These are phyloP conservation scores for Hirudo medicinalis DNA, from an alignment of 1,140 invertebrate genomes.

Conservation along the genomic window DNA sequence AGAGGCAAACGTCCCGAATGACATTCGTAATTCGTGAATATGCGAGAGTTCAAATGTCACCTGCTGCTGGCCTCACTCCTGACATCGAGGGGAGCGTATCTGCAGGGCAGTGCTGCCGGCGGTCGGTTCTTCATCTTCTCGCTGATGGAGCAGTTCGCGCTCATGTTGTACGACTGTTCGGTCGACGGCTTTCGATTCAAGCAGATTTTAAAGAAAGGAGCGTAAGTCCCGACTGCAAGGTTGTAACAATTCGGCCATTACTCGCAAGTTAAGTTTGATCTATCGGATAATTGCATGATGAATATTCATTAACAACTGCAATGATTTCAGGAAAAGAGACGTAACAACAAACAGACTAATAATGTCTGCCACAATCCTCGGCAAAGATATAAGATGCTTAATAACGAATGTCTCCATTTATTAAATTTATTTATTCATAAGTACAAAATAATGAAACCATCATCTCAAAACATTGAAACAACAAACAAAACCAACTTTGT, in stretches of 20 bases:
- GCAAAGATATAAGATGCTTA: background rate
- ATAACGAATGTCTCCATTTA: no score
- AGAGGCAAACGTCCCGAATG: constrained; percentile 1
- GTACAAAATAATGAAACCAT: no score
- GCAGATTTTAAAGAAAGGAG: constrained; percentile 73
- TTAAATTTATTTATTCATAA: no score
- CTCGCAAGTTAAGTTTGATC: no score
- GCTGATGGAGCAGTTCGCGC: background rate
- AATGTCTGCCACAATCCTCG: background rate
- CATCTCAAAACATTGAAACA: no score
- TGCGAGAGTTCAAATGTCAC: constrained; percentile 2
- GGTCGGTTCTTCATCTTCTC: constrained; percentile 56
- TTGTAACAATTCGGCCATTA: constrained; percentile 2
- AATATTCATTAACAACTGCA: no score
- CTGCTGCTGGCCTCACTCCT: constrained; percentile 35
- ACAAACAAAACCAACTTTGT: constrained; percentile 52
- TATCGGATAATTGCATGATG: no score
- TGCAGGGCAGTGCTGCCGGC: constrained; percentile 49
- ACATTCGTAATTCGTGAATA: constrained; percentile 13
- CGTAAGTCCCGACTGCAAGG: constrained; percentile 73
- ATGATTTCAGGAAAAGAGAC: no score
- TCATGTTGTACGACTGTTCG: constrained; percentile 49
- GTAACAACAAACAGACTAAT: background rate
- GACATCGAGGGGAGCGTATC: constrained; percentile 24
- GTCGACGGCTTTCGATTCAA: constrained; percentile 91